Evolutionary conservation across 2,888 invertebrate species (phyloP).

Genomic region (Acanthosepion lycidas): DNA sequence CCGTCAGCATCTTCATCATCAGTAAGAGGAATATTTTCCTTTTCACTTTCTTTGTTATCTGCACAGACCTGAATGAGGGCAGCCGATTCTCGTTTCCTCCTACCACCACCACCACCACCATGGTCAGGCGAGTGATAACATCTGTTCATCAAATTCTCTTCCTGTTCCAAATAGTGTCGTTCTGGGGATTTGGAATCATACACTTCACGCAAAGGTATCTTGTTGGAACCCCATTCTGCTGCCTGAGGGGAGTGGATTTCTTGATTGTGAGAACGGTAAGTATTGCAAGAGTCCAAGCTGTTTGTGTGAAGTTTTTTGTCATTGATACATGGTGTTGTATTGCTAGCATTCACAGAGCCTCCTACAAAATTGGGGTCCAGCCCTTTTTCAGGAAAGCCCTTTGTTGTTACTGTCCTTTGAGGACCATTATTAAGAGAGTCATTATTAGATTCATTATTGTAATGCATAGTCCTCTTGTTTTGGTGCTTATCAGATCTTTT

Average conservation of each 20-base stretch:
- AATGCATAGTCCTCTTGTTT: neutral
- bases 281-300: neutral
- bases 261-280: neutral
- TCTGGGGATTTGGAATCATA: neutral
- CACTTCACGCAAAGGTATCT: neutral
- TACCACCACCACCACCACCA: neutral
- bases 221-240: neutral
- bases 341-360: neutral
- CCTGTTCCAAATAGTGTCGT: neutral
- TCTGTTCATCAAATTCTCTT: neutral
- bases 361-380: neutral
- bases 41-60: conserved; percentile 68
- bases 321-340: neutral
- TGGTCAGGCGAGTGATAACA: neutral
- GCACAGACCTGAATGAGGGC: conserved; percentile 51
- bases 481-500: neutral
- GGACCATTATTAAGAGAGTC: neutral
- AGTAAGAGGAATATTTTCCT: conserved; percentile 64
- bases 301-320: conserved; percentile 33
- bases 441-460: conserved; percentile 10
- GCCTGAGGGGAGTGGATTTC: neutral
- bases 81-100: conserved; percentile 46
- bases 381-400: neutral
- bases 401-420: neutral
- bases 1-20: conserved; percentile 40